Base-by-base conservation (phyloP, 2,888 invertebrate genomes). In the Nycteola revayana region DNA sequence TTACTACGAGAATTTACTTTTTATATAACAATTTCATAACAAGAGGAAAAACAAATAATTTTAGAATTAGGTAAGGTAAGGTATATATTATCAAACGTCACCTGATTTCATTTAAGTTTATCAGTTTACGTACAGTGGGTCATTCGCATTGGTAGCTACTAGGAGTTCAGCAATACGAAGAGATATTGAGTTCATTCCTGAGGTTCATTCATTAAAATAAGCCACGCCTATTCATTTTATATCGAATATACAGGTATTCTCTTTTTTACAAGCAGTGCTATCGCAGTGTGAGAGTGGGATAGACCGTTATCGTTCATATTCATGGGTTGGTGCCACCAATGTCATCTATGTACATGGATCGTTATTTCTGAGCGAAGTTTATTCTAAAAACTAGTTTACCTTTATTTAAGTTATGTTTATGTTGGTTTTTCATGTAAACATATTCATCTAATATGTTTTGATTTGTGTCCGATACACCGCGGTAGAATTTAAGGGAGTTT, bases 401-500 rank as follows among this genome's bases (percentile, higher is more conserved):
- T 10, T 33, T 22, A 23, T 21, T 31, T n/a, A n/a, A n/a, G n/a
- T n/a, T n/a, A n/a, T n/a, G n/a, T n/a, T 32, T 23, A 17, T 34
- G 14, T 34, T 52, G 59, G 9, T 14, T 49, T 9, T 40, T 52
- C 5, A 66, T 28, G 6, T 49, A 50, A 0, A 31, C 25, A 0
- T 63, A 33, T 40, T 68, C 68, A 7, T 60, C 48, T 26, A 67
- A 34, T 20, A 70, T 44, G 7, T 55, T 57, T 37, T 47, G 37
- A 1, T 51, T 60, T 8, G 37, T 33, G 10, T 32, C 41, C 1
- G 49, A 42, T 2, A 36, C 25, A 0, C 66, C 63, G 1, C 68
- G 63, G 35, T 71, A 71, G 42, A 66, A 67, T 32, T 49, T 59
- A 1, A 71, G 36, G 1, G 66, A 66, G 2, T 36, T 35, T 27